Evolutionary conservation across 2,113 vertebrate genomes (phyloP), one percentile per base, ranked within the genome.

Genomic region (Saimiri boliviensis): DNA sequence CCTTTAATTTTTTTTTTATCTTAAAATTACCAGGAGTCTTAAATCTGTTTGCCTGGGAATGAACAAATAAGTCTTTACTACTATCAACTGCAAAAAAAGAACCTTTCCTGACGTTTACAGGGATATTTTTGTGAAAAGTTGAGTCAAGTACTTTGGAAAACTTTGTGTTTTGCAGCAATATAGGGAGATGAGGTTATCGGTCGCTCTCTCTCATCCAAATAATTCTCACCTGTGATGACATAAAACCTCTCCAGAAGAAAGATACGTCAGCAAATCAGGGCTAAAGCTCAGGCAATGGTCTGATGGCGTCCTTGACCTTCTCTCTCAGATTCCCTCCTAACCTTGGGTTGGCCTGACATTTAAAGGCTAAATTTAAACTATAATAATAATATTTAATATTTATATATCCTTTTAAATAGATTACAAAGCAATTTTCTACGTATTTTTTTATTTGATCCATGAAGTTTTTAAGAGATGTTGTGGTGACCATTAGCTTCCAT

Each of bases 1-100:
- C 21, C 45, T 94, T 94, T 82, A 89, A 11, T 45, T 79, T 37
- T 92, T 93, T 90, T 73, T 47, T 19, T 93, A 73, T 80, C 37
- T 79, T 80, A 32, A 93, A 91, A 93, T 81, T 93, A 52, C 25
- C 14, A 23, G 73, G 63, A 94, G 25, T 30, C 40, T 54, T 47
- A 66, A 83, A 37, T 84, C 82, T 81, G 32, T 91, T 84, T 96
- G 81, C 60, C 45, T 84, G 92, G 71, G 91, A 94, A 88, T 84
- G 74, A 96, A 89, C 32, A 89, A 94, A 95, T 79, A 86, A 94
- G 45, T 3, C 37, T 37, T n/a, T 87, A 70, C 63, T 40, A 86
- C 37, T 80, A 20, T 60, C 66, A 89, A 85, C 8, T 77, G 71
- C 16, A 49, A 58, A 32, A 32, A 76, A 58, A 49, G 12, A 45